Evolutionary conservation across 2,888 invertebrate genomes (phyloP), one percentile per base, ranked within the genome.

Genomic region (Pseudoips prasinana): DNA sequence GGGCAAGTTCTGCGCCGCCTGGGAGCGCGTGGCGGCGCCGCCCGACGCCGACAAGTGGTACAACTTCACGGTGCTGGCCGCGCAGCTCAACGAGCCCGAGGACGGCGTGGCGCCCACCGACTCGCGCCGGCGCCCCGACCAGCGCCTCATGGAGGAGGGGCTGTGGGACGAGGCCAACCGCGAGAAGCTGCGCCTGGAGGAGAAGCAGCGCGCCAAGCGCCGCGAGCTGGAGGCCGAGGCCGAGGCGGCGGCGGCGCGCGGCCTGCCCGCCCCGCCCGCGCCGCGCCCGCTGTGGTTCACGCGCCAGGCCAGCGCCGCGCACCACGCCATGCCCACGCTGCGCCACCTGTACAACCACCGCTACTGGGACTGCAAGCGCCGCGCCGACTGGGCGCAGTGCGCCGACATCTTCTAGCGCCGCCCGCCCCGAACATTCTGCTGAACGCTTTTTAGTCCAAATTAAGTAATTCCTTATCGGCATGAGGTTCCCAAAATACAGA

Each of bases 51-150:
- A 93, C 52, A 92, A 90, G 84, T 57, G 94, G 91, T 99, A 99
- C 89, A 94, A 95, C 87, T 99, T 99, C 87, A 98, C 98, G 26
- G 89, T 94, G 73, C 90, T 99, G 63, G 98, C 99, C 33, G 95
- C 98, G 71, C 98, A 99, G 85, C 89, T 99, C 60, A 99, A 99
- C 85, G 99, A 99, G 87, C 91, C 91, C 25, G 99, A 99, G 83
- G 92, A 93, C 3, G 95, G 93, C 43, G 94, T 99, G 14, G 98
- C 98, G 29, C 98, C 98, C 6, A 98, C 99, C 0, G 99, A 99
- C 90, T 94, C 96, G 31, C 92, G 98, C 18, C 82, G 91, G 31
- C 91, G 99, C 35, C 99, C 99, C 38, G 99, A 99, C 91, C 99
- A 99, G 88, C 92, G 99, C 30, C 91, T 98, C 57, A 99, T 99